Evolutionary conservation across 2,888 invertebrate species (phyloP), one percentile per base, ranked within the genome.

Genomic region (Drosophila formosana): DNA sequence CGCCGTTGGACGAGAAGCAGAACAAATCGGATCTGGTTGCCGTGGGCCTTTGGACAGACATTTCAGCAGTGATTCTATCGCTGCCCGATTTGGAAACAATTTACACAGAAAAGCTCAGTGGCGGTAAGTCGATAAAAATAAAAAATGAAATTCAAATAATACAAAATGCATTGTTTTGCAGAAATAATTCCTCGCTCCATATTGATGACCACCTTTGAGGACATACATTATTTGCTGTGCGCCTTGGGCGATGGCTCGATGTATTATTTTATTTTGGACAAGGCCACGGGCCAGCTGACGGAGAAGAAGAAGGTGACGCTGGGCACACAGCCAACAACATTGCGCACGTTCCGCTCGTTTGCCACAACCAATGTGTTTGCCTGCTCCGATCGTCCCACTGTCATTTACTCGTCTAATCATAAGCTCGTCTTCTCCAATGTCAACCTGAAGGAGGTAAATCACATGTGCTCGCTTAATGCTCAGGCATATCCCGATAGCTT

Each of bases 361-460:
- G 96, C 97, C 11, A 98, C 98, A 0, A 97, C 97, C 13, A 99
- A 99, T 92, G 98, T 99, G 37, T 99, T 99, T 93, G 99, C 99
- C 25, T 99, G 99, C 92, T 99, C 98, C 0, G 99, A 99, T 93
- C 95, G 99, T 53, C 99, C 99, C 0, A 99, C 99, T 0, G 99
- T 99, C 11, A 99, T 99, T 80, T 99, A 99, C 93, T 99, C 98
- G 4, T 98, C 98, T n/a, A 99, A 99, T 93, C 98, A 98, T 92
- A 99, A 99, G 92, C 94, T 99, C 34, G 98, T 99, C 3, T 99
- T 99, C 93, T 98, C 98, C n/a, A 99, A 99, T 93, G 99, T 98
- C 2, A 98, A 98, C 91, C 94, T 98, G 57, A 97, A 97, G 89
- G 97, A 97, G 92, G 98, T 99, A 0, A 97, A 97, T 88, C 98